Conservation (phyloP, 2,888 invertebrate species). For the Arenicola marina region DNA sequence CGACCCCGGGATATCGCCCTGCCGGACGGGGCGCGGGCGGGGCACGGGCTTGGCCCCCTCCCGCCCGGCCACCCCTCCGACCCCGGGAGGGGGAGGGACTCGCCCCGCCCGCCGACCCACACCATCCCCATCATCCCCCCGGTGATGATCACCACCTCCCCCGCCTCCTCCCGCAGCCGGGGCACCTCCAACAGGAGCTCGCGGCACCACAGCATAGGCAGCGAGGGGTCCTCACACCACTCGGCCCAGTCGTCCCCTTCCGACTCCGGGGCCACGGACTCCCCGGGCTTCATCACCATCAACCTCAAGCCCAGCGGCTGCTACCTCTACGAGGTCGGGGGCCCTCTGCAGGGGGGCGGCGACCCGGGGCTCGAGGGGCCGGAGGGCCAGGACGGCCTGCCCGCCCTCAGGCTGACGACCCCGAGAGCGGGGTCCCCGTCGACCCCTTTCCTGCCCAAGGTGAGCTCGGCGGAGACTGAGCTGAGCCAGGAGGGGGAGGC, state of each 20-base stretch:
- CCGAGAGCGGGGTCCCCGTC: neutral
- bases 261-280: neutral
- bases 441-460: neutral
- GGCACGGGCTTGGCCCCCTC: too few species aligned
- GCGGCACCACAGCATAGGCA: neutral
- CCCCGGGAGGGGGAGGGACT: too few species aligned
- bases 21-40: too few species aligned
- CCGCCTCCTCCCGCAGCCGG: neutral
- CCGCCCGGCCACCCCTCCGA: too few species aligned
- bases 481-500: neutral
- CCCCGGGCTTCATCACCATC: slow-evolving; percentile 9
- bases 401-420: neutral
- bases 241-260: neutral
- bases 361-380: too few species aligned
- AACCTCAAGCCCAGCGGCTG: slow-evolving; percentile 18
- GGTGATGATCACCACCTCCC: slow-evolving; percentile 1
- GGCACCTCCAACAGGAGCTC: neutral
- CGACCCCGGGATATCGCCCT: too few species aligned
- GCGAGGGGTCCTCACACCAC: neutral
- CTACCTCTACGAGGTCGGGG: slow-evolving; percentile 8
- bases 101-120: too few species aligned
- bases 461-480: neutral
- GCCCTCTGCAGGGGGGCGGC: neutral
- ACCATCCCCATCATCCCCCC: too few species aligned
- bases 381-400: neutral